Conservation (phyloP, 2,888 invertebrate species). For the Isoperla grammatica region DNA sequence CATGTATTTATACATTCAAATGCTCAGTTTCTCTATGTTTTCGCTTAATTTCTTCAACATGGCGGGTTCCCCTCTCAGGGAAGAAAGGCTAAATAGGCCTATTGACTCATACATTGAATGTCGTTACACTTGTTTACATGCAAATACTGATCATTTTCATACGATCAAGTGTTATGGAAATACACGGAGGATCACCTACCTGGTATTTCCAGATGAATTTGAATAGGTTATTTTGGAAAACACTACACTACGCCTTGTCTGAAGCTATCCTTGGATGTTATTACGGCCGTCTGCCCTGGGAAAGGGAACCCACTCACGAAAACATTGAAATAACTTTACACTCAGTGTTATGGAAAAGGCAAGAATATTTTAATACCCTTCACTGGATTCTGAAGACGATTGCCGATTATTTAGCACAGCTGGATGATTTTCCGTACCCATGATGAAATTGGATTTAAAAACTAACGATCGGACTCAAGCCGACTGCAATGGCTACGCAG, state of each 20-base stretch:
- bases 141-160: conserved; percentile 24
- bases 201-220: conserved; percentile 40
- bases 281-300: conserved; percentile 37
- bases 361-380: conserved; percentile 44
- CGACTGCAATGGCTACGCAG: conserved; percentile 47
- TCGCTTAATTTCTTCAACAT: conserved; percentile 42
- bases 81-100: conserved; percentile 42
- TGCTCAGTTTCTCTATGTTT: conserved; percentile 25
- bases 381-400: conserved; percentile 43
- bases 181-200: conserved; percentile 39
- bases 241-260: conserved; percentile 42
- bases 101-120: conserved; percentile 36
- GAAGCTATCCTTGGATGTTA: conserved; percentile 36
- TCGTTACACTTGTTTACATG: conserved; percentile 27
- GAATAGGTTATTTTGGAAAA: conserved; percentile 39
- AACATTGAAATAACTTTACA: conserved; percentile 32
- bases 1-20: conserved; percentile 14
- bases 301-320: conserved; percentile 37
- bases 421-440: conserved; percentile 49
- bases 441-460: conserved; percentile 45
- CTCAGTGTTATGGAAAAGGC: conserved; percentile 31
- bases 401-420: conserved; percentile 44
- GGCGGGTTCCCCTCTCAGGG: conserved; percentile 46
- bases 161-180: conserved; percentile 33
- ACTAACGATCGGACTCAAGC: conserved; percentile 40